Evolutionary conservation across 1,140 invertebrate genomes (phyloP), one percentile per base, ranked within the genome.

Genomic region (Neodiprion virginianus): DNA sequence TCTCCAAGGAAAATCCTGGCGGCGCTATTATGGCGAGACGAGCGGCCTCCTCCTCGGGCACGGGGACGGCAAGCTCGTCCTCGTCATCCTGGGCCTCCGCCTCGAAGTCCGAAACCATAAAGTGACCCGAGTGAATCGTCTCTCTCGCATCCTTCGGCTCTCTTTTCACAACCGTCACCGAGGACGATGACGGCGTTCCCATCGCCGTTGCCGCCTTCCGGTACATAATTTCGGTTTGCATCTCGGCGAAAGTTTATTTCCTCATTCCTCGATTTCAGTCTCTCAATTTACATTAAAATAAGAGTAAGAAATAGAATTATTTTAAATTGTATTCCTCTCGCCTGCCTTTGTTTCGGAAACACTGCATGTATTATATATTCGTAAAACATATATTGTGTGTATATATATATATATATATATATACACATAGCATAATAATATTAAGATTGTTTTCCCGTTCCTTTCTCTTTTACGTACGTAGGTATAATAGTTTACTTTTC

Each of bases 41-140:
- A 3, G 75, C 74, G 1, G 79, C 83, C 75, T 90, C 90, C 53
- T 92, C 92, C 75, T 96, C 95, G 10, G 94, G 92, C 76, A 95
- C 93, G 17, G 94, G 93, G 17, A 95, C 92, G 28, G 93, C 92
- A 47, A 95, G 89, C 82, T 95, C 93, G 82, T 96, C 95, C 82
- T 96, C 95, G 83, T 96, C 95, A 83, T 97, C 96, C 85, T 96
- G 95, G 40, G 92, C 95, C 85, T 97, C 95, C 48, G 96, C 95
- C 87, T 98, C 97, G 89, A 99, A 97, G 86, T 97, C 93, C 68
- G 96, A 98, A 65, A 99, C 94, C 98, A 99, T 99, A 88, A 99
- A 99, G 87, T 99, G 97, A 23, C 98, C 98, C 80, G 97, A 98
- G 87, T 99, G 97, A 81, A 99, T 99, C 1, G 94, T 92, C 86